These are phyloP conservation scores for Phoxinus dragarum DNA, from an alignment of 2,797 vertebrate species.

Conservation along the genomic window DNA sequence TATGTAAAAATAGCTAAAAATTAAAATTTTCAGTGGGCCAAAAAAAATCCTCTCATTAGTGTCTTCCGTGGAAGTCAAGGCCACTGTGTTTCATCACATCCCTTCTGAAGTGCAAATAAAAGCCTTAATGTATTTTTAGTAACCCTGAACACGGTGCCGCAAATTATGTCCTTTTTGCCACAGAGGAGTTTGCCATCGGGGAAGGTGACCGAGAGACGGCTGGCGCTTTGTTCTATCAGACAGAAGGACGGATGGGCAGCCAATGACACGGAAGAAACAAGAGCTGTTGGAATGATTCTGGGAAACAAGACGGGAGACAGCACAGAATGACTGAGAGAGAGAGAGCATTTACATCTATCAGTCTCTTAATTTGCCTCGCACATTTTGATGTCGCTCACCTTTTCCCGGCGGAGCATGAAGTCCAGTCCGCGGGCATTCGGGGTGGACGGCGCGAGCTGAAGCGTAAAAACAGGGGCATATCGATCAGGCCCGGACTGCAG, in stretches of 20 bases:
- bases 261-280: conserved; percentile 41
- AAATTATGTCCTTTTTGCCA: conserved; percentile 65
- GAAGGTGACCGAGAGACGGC: conserved; percentile 52
- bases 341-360: conserved; percentile 15
- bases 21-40: not conserved
- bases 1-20: not conserved
- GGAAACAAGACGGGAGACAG: not conserved
- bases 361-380: conserved; percentile 68
- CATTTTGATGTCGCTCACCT: conserved; percentile 70
- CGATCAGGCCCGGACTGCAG: conserved; percentile 73
- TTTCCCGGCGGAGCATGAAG: conserved; percentile 66
- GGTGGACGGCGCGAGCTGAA: conserved; percentile 76
- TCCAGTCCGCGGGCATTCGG: conserved; percentile 63
- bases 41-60: not conserved
- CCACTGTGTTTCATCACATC: not conserved
- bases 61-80: conserved; percentile 22
- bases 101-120: conserved; percentile 14
- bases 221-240: conserved; percentile 27
- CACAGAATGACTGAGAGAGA: not conserved
- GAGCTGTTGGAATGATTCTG: conserved; percentile 25
- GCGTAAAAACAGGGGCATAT: conserved; percentile 77
- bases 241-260: not conserved
- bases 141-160: conserved; percentile 20
- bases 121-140: conserved; percentile 30
- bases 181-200: conserved; percentile 46